Evolutionary conservation across 2,797 vertebrate species (phyloP).

Genomic region (Ceyx erithaca): DNA sequence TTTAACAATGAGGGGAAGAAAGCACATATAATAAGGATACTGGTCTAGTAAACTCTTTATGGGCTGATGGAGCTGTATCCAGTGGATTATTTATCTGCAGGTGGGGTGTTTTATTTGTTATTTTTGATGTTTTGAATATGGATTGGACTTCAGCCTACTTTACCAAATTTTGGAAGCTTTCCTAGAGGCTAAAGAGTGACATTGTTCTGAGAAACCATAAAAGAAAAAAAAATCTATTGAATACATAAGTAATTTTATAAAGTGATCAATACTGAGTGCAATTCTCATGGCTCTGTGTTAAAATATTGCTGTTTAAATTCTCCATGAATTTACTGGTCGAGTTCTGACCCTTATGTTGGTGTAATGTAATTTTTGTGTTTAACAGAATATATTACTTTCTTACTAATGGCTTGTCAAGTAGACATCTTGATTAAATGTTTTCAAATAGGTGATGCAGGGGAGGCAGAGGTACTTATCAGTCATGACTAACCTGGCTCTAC

Average conservation of each 20-base stretch:
- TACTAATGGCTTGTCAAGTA: neutral
- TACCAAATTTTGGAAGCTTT: neutral
- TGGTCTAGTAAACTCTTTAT: neutral
- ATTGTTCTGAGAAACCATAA: neutral
- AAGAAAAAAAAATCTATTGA: neutral
- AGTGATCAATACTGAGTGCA: neutral
- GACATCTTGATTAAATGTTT: neutral
- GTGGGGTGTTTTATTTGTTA: neutral
- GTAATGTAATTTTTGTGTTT: neutral
- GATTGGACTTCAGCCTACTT: neutral
- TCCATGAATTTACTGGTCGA: neutral
- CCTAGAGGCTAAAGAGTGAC: neutral
- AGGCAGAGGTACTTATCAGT: neutral
- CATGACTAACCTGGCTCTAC: neutral
- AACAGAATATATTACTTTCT: neutral
- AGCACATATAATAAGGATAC: neutral
- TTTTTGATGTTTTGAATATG: neutral
- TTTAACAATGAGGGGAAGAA: neutral
- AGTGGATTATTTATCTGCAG: neutral
- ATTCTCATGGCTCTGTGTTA: neutral
- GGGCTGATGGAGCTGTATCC: neutral
- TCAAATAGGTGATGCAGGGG: neutral
- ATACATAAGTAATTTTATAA: neutral
- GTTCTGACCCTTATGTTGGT: neutral
- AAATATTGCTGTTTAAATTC: neutral